A percentile compares a stretch with the other conserved stretches of the same genome.
These are phyloP conservation scores for Pandion haliaetus DNA, from an alignment of 2,113 vertebrate species.

Conservation along the genomic window DNA sequence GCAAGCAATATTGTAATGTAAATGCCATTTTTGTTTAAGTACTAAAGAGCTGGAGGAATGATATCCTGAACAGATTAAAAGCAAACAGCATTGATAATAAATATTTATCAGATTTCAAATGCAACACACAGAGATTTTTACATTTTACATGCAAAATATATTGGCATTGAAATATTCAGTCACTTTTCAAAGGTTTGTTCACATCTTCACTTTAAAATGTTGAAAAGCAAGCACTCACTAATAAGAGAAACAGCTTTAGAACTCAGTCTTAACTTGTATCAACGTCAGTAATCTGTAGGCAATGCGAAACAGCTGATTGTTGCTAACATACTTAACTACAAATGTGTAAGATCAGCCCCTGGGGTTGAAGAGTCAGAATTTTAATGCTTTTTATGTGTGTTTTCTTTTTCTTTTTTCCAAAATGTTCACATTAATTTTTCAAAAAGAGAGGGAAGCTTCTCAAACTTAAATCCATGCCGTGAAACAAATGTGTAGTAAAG, in stretches of 20 bases:
- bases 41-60: constrained; percentile 76
- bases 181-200: constrained; percentile 68
- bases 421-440: background rate
- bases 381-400: background rate
- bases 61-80: constrained; percentile 83
- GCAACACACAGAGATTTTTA: constrained; percentile 71
- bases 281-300: background rate
- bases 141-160: constrained; percentile 74
- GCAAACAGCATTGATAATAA: constrained; percentile 83
- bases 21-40: constrained; percentile 86
- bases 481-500: background rate
- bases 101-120: constrained; percentile 83
- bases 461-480: background rate
- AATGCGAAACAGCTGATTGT: background rate
- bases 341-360: background rate
- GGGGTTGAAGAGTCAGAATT: background rate
- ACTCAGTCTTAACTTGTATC: constrained; percentile 1
- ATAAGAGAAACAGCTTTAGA: constrained; percentile 19
- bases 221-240: constrained; percentile 28
- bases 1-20: constrained; percentile 93
- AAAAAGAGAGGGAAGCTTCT: background rate
- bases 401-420: background rate
- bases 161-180: constrained; percentile 68
- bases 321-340: background rate
- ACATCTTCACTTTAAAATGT: constrained; percentile 61